These are phyloP conservation scores for Drosophila testacea DNA, from an alignment of 2,888 invertebrate genomes.

Conservation along the genomic window DNA sequence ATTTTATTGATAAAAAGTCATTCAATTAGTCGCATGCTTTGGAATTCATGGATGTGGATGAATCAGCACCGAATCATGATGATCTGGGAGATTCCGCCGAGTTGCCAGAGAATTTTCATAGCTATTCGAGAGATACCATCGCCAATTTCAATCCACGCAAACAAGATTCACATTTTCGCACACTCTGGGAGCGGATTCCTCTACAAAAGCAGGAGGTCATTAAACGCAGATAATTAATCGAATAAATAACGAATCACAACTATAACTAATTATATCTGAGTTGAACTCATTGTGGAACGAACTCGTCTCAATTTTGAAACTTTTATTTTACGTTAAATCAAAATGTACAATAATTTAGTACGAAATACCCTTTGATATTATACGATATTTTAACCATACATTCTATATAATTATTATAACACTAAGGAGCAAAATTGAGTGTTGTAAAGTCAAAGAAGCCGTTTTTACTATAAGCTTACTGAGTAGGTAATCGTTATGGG, in stretches of 20 bases:
- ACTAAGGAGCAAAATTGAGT: no score
- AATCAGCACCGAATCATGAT: slow-evolving; percentile 41
- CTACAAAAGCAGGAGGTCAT: slow-evolving; percentile 65
- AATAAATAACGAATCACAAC: neutral
- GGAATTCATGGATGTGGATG: slow-evolving; percentile 69
- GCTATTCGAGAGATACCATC: slow-evolving; percentile 62
- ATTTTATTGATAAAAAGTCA: neutral
- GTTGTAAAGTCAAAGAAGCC: neutral
- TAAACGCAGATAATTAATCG: slow-evolving; percentile 43
- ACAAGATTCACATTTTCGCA: slow-evolving; percentile 56
- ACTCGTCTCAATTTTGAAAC: neutral
- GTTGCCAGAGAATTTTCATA: slow-evolving; percentile 44
- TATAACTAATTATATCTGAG: neutral
- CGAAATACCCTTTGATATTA: neutral
- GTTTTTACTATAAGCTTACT: neutral
- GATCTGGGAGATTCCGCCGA: slow-evolving; percentile 54
- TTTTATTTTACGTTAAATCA: neutral
- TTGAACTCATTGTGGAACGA: neutral
- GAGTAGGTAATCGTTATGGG: no score
- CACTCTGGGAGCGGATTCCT: slow-evolving; percentile 60
- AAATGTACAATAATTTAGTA: neutral
- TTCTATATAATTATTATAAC: no score
- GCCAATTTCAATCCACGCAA: slow-evolving; percentile 68
- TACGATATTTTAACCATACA: neutral
- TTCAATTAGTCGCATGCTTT: slow-evolving; percentile 34